A percentile compares a stretch with the other conserved stretches of the same genome.
Conservation (phyloP, 2,113 vertebrate genomes). For the Mastomys coucha region DNA sequence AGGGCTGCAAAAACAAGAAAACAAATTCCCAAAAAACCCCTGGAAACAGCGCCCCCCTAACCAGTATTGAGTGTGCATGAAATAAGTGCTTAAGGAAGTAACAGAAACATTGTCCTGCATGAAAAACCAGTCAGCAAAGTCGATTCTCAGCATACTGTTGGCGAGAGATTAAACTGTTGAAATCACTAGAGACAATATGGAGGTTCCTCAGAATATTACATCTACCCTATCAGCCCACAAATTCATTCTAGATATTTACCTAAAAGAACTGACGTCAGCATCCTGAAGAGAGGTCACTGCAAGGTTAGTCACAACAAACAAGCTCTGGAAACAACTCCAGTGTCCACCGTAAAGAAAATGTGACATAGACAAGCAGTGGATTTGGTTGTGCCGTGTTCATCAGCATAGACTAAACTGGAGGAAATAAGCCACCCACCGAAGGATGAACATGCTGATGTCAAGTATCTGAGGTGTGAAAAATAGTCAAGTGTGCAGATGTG, state of each 20-base stretch:
- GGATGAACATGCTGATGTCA: neutral
- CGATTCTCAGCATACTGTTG: neutral
- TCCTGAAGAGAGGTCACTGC: neutral
- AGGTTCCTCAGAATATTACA: neutral
- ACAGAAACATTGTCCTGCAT: neutral
- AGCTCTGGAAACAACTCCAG: neutral
- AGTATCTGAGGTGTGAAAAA: too few relatives aligned
- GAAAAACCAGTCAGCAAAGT: constrained; percentile 33
- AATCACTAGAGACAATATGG: neutral
- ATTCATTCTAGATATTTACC: neutral
- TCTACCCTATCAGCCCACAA: neutral
- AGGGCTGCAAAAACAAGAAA: neutral
- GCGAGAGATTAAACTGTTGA: neutral
- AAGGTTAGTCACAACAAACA: neutral
- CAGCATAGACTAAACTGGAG: neutral
- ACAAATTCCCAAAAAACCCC: neutral
- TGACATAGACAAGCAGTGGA: neutral
- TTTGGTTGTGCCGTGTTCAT: neutral
- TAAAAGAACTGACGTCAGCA: neutral
- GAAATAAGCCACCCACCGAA: neutral
- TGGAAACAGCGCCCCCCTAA: neutral
- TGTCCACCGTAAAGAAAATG: neutral
- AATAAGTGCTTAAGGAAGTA: neutral
- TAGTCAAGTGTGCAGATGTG: neutral
- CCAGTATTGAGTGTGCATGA: neutral